Evolutionary conservation across 2,113 vertebrate species (phyloP), one percentile per base, ranked within the genome.

Genomic region (Actinemys pallida): DNA sequence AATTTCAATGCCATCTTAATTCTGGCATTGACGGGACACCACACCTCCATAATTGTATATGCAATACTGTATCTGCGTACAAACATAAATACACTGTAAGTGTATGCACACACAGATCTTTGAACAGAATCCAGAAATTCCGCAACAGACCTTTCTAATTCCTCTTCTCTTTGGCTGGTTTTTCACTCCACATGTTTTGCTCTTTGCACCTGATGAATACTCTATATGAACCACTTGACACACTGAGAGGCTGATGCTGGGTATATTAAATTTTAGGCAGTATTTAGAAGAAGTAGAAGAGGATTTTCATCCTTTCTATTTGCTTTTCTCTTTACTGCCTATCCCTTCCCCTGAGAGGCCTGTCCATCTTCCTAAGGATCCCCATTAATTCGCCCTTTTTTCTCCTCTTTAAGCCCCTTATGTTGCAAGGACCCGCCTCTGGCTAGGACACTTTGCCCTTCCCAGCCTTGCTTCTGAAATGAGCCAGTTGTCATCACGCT

Each of bases 121-220:
- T 96, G 95, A 97, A 94, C 85, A 42, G 72, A 57, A 52, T 29
- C 84, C 42, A 80, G 94, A 88, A 94, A 87, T 92, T 89, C 90
- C 80, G 83, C 81, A 94, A 94, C 79, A 88, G 95, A 93, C 81
- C 80, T 1, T 87, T 91, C 90, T 93, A 56, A 90, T 87, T 93
- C 94, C 94, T 95, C 89, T 92, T 93, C 90, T 81, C 1, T 94
- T 92, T 88, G 91, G 65, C n/a, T 72, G 35, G 8, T 72, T n/a
- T 72, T 47, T 78, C 93, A 88, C 93, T 93, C 96, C 75, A 6
- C 11, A 79, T 93, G 80, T 92, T 92, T 31, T 57, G 81, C 83
- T 84, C n/a, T 35, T 62, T 86, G 78, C 57, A 52, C 88, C 84
- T 80, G 56, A 88, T 10, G 81, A 88, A 86, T 87, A 39, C 49